Evolutionary conservation across 2,888 invertebrate genomes (phyloP).

Genomic region (Arge pagana): DNA sequence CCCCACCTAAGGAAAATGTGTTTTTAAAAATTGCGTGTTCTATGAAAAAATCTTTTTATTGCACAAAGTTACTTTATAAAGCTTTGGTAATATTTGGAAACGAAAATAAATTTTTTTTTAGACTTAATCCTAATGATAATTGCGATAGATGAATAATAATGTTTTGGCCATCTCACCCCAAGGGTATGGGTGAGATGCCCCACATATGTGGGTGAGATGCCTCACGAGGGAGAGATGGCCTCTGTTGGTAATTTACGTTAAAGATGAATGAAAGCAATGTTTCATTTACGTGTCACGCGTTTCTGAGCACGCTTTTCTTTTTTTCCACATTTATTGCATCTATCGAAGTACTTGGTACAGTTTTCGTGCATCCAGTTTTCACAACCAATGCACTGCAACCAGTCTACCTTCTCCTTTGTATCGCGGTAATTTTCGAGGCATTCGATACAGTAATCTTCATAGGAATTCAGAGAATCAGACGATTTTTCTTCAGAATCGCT

Average conservation of each 20-base stretch:
- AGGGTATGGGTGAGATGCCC: conserved; percentile 10
- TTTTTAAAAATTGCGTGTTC: conserved; percentile 2
- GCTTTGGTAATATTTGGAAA: background rate
- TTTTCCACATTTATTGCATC: conserved; percentile 5
- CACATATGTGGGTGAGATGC: conserved; percentile 8
- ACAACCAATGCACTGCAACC: conserved; percentile 6
- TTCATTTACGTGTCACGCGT: background rate
- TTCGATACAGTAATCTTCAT: conserved; percentile 9
- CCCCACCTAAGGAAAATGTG: conserved; percentile 11
- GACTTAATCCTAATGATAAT: background rate
- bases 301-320: conserved; percentile 5
- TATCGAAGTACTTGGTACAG: conserved; percentile 2
- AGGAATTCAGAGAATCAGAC: background rate
- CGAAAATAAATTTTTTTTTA: background rate
- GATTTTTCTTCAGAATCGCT: conserved; percentile 9
- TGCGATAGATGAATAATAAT: background rate
- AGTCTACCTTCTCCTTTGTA: conserved; percentile 12
- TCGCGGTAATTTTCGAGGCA: conserved; percentile 3
- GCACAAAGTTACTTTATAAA: conserved; percentile 5
- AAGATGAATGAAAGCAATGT: background rate
- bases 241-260: background rate
- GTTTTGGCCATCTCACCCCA: conserved; percentile 8
- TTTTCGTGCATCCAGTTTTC: conserved; percentile 11
- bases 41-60: conserved; percentile 1
- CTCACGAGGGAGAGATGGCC: conserved; percentile 2